phyloP scores from a whole-genome alignment of 1,140 invertebrate species.

The Chionoecetes opilio region DNA sequence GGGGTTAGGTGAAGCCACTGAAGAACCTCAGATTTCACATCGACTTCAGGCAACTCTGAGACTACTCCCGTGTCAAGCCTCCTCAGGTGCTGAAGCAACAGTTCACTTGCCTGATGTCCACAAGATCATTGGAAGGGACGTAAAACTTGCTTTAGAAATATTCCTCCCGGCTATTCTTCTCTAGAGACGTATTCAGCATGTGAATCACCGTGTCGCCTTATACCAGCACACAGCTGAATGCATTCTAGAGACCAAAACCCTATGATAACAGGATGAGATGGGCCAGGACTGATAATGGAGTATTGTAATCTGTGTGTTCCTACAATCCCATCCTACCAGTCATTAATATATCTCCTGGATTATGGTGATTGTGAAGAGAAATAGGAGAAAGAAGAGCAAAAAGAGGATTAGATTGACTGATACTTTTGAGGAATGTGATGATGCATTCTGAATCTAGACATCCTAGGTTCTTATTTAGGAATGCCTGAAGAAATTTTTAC shows the following conservation, averaged over 20 bases:
- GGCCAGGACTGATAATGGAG: slow-evolving; percentile 41
- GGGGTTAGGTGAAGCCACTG: slow-evolving; percentile 37
- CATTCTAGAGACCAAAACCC: slow-evolving; percentile 54
- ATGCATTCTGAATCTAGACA: too few species aligned
- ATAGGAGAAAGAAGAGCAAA: too few species aligned
- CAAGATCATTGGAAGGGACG: not conserved
- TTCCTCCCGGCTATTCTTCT: slow-evolving; percentile 34
- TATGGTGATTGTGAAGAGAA: too few species aligned
- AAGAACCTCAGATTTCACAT: slow-evolving; percentile 54
- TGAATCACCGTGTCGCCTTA: slow-evolving; percentile 3
- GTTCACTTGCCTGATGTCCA: not conserved
- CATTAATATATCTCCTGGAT: too few species aligned
- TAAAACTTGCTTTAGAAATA: slow-evolving; percentile 1
- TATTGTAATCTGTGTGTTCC: slow-evolving; percentile 37
- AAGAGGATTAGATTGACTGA: too few species aligned
- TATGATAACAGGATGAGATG: slow-evolving; percentile 20
- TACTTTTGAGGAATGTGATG: too few species aligned
- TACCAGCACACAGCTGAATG: not conserved
- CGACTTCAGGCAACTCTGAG: not conserved
- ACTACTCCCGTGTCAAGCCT: not conserved
- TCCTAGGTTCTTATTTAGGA: too few species aligned
- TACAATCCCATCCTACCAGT: too few species aligned
- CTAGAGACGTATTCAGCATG: slow-evolving; percentile 16
- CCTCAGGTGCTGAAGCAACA: slow-evolving; percentile 19
- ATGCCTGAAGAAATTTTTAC: too few species aligned